Evolutionary conservation across 2,113 vertebrate species (phyloP).

Genomic region (Dasypus novemcinctus): DNA sequence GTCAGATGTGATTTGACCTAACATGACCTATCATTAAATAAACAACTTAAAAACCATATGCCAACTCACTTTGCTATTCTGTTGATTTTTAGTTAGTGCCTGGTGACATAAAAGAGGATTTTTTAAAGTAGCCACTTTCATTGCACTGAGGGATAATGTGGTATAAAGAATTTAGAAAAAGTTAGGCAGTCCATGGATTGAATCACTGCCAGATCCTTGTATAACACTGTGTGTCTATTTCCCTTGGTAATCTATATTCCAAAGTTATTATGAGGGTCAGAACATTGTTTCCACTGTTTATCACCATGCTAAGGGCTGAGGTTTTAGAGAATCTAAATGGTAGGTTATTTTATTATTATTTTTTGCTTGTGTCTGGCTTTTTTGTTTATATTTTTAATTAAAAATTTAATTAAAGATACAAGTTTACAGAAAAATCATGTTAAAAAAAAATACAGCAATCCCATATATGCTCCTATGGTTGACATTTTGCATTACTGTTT

Average conservation of each 20-base stretch:
- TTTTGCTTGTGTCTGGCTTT: no score
- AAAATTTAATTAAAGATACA: no score
- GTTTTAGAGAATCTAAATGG: not conserved
- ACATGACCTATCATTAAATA: constrained; percentile 58
- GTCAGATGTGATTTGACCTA: constrained; percentile 53
- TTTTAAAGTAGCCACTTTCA: not conserved
- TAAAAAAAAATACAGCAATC: no score
- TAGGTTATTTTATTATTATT: no score
- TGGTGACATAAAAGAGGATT: not conserved
- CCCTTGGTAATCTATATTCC: not conserved
- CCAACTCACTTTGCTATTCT: constrained; percentile 5
- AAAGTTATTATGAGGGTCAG: not conserved
- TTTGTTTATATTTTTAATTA: no score
- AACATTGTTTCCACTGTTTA: not conserved
- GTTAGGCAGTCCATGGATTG: not conserved
- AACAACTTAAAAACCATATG: constrained; percentile 57
- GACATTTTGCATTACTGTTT: no score
- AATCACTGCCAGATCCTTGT: not conserved
- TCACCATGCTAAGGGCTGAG: not conserved
- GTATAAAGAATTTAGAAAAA: not conserved
- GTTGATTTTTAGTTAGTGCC: constrained; percentile 57
- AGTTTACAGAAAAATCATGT: no score
- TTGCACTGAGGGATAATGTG: not conserved
- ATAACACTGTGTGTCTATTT: not conserved
- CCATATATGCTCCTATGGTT: no score